These are phyloP conservation scores for Aphis craccivora DNA, from an alignment of 1,140 invertebrate species.

Conservation along the genomic window DNA sequence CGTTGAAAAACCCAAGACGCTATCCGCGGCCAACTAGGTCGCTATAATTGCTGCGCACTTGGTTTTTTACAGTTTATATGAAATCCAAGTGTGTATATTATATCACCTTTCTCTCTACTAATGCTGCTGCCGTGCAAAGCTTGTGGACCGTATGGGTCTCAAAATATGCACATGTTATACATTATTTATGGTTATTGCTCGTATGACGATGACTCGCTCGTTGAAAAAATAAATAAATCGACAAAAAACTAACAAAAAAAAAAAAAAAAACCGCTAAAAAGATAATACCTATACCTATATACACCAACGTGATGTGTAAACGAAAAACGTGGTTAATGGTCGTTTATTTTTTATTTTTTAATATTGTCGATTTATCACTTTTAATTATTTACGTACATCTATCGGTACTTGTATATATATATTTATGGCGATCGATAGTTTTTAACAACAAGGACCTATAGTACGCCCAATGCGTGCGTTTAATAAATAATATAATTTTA, in stretches of 20 bases:
- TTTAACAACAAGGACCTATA: background rate
- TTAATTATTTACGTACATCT: background rate
- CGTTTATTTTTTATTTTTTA: background rate
- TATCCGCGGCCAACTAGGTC: background rate
- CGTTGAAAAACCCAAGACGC: background rate
- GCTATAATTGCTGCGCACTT: background rate
- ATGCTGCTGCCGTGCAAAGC: background rate
- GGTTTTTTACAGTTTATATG: background rate
- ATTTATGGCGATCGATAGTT: background rate
- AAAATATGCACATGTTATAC: background rate
- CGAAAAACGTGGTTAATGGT: conserved; percentile 6
- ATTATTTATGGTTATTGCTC: conserved; percentile 1
- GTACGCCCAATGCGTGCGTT: background rate
- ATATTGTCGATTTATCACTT: background rate
- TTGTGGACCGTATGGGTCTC: background rate
- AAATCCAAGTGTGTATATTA: background rate
- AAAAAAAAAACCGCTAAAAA: background rate
- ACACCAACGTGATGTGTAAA: background rate
- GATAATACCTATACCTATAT: background rate
- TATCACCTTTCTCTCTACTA: background rate
- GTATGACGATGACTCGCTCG: background rate
- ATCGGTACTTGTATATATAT: background rate
- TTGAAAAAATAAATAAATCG: conserved; percentile 1
- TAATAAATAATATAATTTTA: conserved; percentile 21
- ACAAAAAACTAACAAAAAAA: background rate